Evolutionary conservation across 1,140 invertebrate genomes (phyloP), one percentile per base, ranked within the genome.

Genomic region (Papilio machaon): DNA sequence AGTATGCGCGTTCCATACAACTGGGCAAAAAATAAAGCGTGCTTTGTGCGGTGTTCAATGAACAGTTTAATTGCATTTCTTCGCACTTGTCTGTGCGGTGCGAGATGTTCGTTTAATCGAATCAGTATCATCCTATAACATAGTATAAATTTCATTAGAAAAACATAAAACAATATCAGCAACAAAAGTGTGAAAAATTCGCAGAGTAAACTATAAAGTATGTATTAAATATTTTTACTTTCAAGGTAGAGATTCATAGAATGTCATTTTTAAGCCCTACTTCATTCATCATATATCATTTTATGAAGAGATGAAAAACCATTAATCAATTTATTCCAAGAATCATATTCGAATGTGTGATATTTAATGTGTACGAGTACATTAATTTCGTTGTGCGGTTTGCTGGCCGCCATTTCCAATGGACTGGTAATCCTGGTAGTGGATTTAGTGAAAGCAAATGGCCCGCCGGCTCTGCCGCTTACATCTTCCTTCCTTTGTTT

Each of bases 1-100:
- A 85, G 82, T 86, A 82, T 73, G 83, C 81, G 81, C 73, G 85
- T 90, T 89, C 85, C 87, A 83, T 70, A 19, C 86, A 85, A 88
- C 84, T 83, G 80, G 78, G 86, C 87, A 89, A 85, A 92, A 89
- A 91, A 89, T 91, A 87, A 91, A 88, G 85, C 84, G 82, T 84
- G 87, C 86, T 88, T 87, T 88, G 89, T 90, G 85, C 77, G 82
- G 81, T 92, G 87, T 88, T 91, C 92, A 93, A 86, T 93, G 92
- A 90, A 89, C 92, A 91, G 90, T 83, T 92, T 93, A 92, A 92
- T 93, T 91, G 88, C 87, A 83, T 90, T 90, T 92, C 90, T 93
- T 93, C 84, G 82, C 87, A 89, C 86, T 89, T 86, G 82, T 85
- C 83, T 89, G 82, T 87, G 84, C 81, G 80, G 83, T 85, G 84